Evolutionary conservation across 2,888 invertebrate genomes (phyloP).

Genomic region (Sarcophaga caerulescens): DNA sequence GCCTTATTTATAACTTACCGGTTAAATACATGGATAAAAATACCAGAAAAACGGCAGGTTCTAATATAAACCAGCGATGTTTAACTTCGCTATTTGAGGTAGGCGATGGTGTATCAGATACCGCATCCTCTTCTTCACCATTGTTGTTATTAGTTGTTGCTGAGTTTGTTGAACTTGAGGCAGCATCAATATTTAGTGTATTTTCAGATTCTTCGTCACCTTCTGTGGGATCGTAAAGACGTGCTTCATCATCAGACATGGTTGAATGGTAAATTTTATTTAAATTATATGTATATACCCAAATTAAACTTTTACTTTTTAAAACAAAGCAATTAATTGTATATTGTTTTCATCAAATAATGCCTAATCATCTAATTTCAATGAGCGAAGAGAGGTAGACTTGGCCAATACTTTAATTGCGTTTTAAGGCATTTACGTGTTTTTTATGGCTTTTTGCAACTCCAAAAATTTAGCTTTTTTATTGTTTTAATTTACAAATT

Average conservation of each 20-base stretch:
- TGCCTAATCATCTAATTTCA: background rate
- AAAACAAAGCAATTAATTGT: constrained; percentile 15
- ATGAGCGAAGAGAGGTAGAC: background rate
- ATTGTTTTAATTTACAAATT: background rate
- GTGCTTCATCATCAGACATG: constrained; percentile 72
- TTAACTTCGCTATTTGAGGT: constrained; percentile 39
- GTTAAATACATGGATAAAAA: constrained; percentile 78
- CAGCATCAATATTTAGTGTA: constrained; percentile 64
- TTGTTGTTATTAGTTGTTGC: constrained; percentile 21
- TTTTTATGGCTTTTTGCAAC: background rate
- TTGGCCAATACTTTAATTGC: background rate
- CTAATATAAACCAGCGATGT: constrained; percentile 76
- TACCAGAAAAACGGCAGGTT: constrained; percentile 78
- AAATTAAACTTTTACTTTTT: background rate
- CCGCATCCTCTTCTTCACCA: background rate
- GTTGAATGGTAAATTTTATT: background rate
- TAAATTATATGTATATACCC: background rate
- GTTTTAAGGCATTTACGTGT: background rate
- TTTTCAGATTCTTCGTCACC: constrained; percentile 22
- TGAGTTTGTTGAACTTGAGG: constrained; percentile 46
- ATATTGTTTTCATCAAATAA: background rate
- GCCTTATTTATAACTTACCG: constrained; percentile 70
- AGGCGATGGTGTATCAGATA: background rate
- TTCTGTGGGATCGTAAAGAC: constrained; percentile 69
- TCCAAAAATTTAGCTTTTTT: background rate